These are phyloP conservation scores for Piezodorus guildinii DNA, from an alignment of 1,140 invertebrate genomes.

Conservation along the genomic window DNA sequence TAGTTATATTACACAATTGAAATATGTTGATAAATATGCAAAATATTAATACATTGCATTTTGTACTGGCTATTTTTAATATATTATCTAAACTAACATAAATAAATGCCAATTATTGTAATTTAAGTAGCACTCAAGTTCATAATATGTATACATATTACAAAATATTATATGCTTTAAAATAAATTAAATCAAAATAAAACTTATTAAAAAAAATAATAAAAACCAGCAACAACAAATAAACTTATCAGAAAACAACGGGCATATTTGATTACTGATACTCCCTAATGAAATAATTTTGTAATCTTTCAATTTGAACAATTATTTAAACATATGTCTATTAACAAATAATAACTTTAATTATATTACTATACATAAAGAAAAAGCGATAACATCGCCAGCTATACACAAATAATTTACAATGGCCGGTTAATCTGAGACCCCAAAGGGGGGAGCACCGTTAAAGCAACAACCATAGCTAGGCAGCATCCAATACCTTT, in stretches of 20 bases:
- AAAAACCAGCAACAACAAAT: conserved; percentile 18
- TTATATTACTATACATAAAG: conserved; percentile 15
- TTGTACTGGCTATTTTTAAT: too few relatives aligned
- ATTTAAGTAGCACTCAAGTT: conserved; percentile 7
- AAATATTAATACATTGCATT: too few relatives aligned
- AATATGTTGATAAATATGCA: too few relatives aligned
- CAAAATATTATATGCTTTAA: conserved; percentile 2
- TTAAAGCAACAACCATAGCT: conserved; percentile 14
- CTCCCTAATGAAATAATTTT: conserved; percentile 14
- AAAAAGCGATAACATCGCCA: conserved; percentile 8
- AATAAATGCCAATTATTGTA: conserved; percentile 3
- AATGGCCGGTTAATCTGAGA: conserved; percentile 13
- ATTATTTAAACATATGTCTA: conserved; percentile 5
- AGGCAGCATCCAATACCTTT: conserved; percentile 12
- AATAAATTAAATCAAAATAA: conserved; percentile 13
- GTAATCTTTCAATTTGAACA: conserved; percentile 9
- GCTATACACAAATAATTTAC: conserved; percentile 18
- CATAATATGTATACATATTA: not conserved
- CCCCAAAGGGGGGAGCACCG: conserved; percentile 10
- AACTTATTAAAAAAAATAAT: conserved; percentile 9
- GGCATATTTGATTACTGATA: conserved; percentile 16
- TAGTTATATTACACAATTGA: too few relatives aligned
- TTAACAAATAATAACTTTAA: conserved; percentile 14
- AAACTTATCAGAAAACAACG: conserved; percentile 16
- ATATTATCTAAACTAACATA: not conserved